phyloP scores from a whole-genome alignment of 1,140 invertebrate species.

The Acromyrmex heyeri region DNA sequence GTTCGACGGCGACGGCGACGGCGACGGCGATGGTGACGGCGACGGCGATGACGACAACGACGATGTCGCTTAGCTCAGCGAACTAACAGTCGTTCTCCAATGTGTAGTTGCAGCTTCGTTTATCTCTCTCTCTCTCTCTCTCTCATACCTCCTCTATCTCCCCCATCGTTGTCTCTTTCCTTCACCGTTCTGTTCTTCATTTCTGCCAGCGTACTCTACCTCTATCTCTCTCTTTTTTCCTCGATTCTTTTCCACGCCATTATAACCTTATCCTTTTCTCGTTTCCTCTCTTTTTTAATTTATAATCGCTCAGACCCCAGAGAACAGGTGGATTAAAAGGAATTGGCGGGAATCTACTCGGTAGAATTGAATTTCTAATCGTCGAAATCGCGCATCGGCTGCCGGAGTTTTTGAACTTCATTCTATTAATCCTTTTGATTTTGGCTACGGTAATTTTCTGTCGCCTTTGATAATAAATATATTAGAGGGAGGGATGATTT shows the following conservation, averaged over 20 bases:
- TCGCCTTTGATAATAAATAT: background rate
- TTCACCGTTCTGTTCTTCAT: conserved; percentile 1
- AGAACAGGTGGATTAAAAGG: conserved; percentile 40
- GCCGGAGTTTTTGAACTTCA: conserved; percentile 21
- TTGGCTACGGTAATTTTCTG: background rate
- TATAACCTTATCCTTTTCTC: conserved; percentile 38
- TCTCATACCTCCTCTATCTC: background rate
- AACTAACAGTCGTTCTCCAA: conserved; percentile 73
- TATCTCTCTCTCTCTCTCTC: background rate
- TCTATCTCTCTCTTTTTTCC: background rate
- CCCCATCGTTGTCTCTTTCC: background rate
- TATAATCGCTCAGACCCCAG: conserved; percentile 17
- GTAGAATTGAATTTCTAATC: conserved; percentile 37
- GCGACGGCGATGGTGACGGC: background rate
- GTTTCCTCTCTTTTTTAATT: conserved; percentile 43
- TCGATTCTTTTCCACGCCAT: conserved; percentile 34
- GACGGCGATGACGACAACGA: conserved; percentile 60
- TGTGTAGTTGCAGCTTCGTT: conserved; percentile 26
- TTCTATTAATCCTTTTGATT: background rate
- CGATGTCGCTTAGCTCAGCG: conserved; percentile 65
- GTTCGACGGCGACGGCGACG: conserved; percentile 29
- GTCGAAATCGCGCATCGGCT: conserved; percentile 22
- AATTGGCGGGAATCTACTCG: conserved; percentile 34
- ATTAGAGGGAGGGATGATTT: conserved; percentile 4
- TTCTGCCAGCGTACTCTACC: background rate